A percentile compares a stretch with the other conserved stretches of the same genome.
Conservation (phyloP, 2,888 invertebrate species). For the Caenorhabditis sinica region DNA sequence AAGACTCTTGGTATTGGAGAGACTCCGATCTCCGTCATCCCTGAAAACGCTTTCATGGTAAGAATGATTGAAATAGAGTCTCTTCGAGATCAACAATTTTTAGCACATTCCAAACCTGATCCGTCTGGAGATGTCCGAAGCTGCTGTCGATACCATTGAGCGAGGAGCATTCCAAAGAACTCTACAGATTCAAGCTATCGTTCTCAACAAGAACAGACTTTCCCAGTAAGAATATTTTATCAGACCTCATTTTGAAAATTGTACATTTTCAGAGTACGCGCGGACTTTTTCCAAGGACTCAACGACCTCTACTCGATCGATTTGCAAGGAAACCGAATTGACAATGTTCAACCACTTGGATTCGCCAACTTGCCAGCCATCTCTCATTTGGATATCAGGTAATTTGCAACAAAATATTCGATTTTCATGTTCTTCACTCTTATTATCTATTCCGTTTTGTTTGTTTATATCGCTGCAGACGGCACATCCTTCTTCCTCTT, state of each 20-base stretch:
- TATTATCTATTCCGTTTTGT: conserved; percentile 45
- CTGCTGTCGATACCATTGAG: conserved; percentile 83
- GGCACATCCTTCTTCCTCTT: conserved; percentile 51
- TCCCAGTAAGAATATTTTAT: conserved; percentile 73
- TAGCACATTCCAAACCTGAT: conserved; percentile 82
- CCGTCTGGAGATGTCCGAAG: conserved; percentile 83
- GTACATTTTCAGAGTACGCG: conserved; percentile 77
- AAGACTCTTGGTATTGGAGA: conserved; percentile 83
- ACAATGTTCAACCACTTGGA: conserved; percentile 80
- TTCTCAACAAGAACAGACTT: conserved; percentile 83
- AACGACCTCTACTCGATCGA: conserved; percentile 83
- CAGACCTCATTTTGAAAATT: neutral
- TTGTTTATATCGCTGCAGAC: conserved; percentile 56
- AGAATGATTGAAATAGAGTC: neutral
- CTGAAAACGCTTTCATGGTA: conserved; percentile 82
- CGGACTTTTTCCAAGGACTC: conserved; percentile 82
- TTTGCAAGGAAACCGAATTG: conserved; percentile 82
- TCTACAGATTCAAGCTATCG: conserved; percentile 82
- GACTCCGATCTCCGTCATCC: conserved; percentile 83
- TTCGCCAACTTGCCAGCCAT: conserved; percentile 83
- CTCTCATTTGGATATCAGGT: conserved; percentile 83
- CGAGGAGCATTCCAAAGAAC: conserved; percentile 83
- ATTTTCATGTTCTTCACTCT: conserved; percentile 19
- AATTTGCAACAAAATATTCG: conserved; percentile 24
- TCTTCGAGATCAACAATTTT: neutral